These are phyloP conservation scores for Choreutis nemorana DNA, from an alignment of 2,888 invertebrate species.

Conservation along the genomic window DNA sequence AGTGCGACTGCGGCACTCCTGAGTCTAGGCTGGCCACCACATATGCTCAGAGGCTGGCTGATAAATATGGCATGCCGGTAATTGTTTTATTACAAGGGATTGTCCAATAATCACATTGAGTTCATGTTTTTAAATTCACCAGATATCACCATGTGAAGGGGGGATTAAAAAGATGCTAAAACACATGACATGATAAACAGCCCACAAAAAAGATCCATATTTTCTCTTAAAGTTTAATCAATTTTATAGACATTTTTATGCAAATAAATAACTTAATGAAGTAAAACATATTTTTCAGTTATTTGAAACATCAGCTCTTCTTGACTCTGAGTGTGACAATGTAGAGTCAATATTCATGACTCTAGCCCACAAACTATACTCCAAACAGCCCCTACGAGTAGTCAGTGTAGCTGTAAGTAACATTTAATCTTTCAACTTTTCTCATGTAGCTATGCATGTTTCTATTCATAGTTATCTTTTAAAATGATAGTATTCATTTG, in stretches of 20 bases:
- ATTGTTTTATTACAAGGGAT: constrained; percentile 17
- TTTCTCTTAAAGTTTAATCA: too few relatives aligned
- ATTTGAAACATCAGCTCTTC: constrained; percentile 83
- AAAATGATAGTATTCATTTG: too few relatives aligned
- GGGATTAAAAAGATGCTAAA: too few relatives aligned
- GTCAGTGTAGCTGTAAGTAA: constrained; percentile 38
- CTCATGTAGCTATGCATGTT: background rate
- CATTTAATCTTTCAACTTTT: background rate
- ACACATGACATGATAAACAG: too few relatives aligned
- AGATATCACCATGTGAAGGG: too few relatives aligned
- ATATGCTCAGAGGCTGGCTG: constrained; percentile 76
- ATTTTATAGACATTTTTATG: too few relatives aligned
- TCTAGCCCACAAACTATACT: constrained; percentile 76
- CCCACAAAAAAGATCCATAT: too few relatives aligned
- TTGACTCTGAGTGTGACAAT: constrained; percentile 76
- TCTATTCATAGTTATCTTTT: too few relatives aligned
- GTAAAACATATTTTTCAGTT: too few relatives aligned
- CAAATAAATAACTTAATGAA: too few relatives aligned
- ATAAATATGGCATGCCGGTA: constrained; percentile 76
- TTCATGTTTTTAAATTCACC: too few relatives aligned
- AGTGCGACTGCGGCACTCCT: constrained; percentile 73
- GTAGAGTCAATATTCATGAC: constrained; percentile 86
- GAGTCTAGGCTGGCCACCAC: constrained; percentile 72
- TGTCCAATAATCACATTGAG: too few relatives aligned
- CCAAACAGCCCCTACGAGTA: constrained; percentile 47